Conservation (phyloP, 2,113 vertebrate species). For the Macquaria ambigua region DNA sequence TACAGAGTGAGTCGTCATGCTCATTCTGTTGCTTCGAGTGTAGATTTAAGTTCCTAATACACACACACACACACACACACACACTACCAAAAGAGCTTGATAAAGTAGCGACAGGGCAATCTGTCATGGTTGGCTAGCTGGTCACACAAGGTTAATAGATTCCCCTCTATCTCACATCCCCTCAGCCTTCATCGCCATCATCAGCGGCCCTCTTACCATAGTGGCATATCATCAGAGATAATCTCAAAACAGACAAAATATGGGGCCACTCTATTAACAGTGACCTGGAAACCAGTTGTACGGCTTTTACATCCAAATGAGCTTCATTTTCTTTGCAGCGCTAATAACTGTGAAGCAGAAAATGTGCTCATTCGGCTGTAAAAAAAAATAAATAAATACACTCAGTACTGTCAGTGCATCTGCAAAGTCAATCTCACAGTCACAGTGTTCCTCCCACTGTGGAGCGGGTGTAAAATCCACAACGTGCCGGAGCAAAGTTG, state of each 20-base stretch:
- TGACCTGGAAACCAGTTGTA: conserved; percentile 50
- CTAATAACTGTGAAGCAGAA: conserved; percentile 35
- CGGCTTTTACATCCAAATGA: conserved; percentile 40
- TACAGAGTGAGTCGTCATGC: conserved; percentile 24
- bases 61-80: conserved; percentile 37
- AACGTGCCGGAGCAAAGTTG: background rate
- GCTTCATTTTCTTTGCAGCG: conserved; percentile 29
- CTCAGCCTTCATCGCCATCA: conserved; percentile 59
- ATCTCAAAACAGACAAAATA: conserved; percentile 54
- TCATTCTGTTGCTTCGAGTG: conserved; percentile 14
- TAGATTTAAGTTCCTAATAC: conserved; percentile 33
- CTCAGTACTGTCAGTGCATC: conserved; percentile 6
- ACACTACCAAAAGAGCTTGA: conserved; percentile 39
- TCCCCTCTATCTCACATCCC: conserved; percentile 64
- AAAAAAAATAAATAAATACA: background rate
- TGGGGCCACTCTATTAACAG: conserved; percentile 31
- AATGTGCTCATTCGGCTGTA: conserved; percentile 3
- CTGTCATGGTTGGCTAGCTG: conserved; percentile 76
- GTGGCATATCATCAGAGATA: conserved; percentile 41
- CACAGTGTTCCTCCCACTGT: background rate
- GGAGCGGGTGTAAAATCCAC: background rate
- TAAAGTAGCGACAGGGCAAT: conserved; percentile 71
- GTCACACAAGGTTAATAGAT: conserved; percentile 81
- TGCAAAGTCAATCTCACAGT: conserved; percentile 24
- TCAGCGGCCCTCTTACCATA: conserved; percentile 55